A percentile compares a stretch with the other conserved stretches of the same genome.
Conservation (phyloP, 2,113 vertebrate species). For the Oxyura jamaicensis region DNA sequence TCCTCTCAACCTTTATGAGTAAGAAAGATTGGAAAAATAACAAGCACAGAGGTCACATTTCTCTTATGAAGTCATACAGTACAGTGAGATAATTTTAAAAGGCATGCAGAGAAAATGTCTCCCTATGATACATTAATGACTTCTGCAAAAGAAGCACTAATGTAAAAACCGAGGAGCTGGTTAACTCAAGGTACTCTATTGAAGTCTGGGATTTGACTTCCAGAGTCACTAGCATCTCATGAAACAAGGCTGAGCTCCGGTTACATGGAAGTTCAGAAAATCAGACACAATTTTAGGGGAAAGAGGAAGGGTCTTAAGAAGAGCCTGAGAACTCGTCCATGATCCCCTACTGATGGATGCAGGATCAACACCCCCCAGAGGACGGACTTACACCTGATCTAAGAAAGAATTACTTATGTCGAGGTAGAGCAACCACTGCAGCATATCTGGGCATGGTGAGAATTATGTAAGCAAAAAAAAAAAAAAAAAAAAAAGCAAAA, state of each 20-base stretch:
- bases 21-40: background rate
- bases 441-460: background rate
- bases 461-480: background rate
- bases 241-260: background rate
- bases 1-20: background rate
- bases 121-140: background rate
- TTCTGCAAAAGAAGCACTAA: background rate
- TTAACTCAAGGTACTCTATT: background rate
- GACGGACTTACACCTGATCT: background rate
- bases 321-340: background rate
- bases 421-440: background rate
- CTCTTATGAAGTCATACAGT: background rate
- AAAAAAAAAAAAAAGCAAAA: background rate
- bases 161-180: background rate
- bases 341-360: background rate
- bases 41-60: background rate
- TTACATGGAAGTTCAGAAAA: background rate
- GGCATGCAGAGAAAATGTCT: background rate
- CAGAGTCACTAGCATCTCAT: background rate
- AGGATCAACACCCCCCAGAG: background rate
- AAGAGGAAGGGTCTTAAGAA: rapidly evolving
- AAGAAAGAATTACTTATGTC: background rate
- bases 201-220: background rate
- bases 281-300: background rate
- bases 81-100: background rate